Evolutionary conservation across 2,888 invertebrate species (phyloP).

Genomic region (Acronicta alni): DNA sequence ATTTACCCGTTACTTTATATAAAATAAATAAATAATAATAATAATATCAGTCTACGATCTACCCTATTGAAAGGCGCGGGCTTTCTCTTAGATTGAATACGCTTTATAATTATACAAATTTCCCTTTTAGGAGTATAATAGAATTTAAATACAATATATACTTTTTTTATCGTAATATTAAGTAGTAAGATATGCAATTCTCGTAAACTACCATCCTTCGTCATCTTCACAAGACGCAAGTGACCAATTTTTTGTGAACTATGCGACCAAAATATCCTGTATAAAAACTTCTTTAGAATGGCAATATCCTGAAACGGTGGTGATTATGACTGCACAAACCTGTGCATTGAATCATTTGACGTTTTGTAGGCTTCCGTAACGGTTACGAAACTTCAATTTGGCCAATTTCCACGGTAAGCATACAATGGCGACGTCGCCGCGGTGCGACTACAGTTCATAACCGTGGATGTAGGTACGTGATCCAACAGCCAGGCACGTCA

Average conservation of each 20-base stretch:
- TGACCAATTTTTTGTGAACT: not conserved
- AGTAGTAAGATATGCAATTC: too few species aligned
- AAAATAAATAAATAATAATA: too few species aligned
- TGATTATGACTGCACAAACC: conserved; percentile 20
- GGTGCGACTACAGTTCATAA: conserved; percentile 49
- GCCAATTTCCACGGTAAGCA: conserved; percentile 71
- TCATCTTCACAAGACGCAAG: too few species aligned
- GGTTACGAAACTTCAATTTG: conserved; percentile 71
- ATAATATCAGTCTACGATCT: too few species aligned
- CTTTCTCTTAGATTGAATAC: too few species aligned
- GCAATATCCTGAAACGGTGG: conserved; percentile 28
- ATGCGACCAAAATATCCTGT: not conserved
- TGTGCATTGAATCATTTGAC: conserved; percentile 40
- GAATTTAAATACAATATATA: too few species aligned
- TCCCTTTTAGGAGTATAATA: too few species aligned
- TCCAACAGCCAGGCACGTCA: conserved; percentile 54
- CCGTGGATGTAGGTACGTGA: conserved; percentile 60
- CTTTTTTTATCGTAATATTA: too few species aligned
- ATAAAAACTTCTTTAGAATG: conserved; percentile 12
- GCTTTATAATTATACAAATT: too few species aligned
- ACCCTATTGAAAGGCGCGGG: too few species aligned
- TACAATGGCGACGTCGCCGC: conserved; percentile 64
- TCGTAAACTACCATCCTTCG: too few species aligned
- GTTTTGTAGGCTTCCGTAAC: conserved; percentile 63
- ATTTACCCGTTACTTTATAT: conserved; percentile 5